These are phyloP conservation scores for Ophraella communa DNA, from an alignment of 2,888 invertebrate genomes.

Conservation along the genomic window DNA sequence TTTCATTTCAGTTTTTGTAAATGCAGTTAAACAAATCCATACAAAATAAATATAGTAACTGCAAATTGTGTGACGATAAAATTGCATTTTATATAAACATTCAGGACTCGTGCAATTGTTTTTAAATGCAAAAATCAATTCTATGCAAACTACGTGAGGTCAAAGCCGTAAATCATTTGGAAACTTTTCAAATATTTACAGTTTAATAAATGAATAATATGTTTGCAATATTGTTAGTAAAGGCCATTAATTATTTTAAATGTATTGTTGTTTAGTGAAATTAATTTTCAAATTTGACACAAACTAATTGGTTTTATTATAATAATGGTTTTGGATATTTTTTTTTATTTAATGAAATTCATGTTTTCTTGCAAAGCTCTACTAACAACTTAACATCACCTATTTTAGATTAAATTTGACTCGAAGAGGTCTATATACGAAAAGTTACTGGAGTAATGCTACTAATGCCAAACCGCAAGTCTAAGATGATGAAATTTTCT, in stretches of 20 bases:
- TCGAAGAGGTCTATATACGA: conserved; percentile 1
- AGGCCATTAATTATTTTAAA: not conserved
- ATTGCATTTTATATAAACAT: not conserved
- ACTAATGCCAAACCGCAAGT: conserved; percentile 18
- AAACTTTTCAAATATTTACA: not conserved
- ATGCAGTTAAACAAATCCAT: too few species aligned
- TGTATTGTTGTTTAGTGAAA: too few species aligned
- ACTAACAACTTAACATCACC: conserved; percentile 4
- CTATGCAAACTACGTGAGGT: not conserved
- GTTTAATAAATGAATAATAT: not conserved
- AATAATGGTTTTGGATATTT: not conserved
- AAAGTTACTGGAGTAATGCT: conserved; percentile 18
- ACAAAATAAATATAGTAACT: too few species aligned
- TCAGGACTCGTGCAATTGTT: not conserved
- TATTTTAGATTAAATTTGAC: conserved; percentile 13
- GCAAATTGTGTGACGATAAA: not conserved
- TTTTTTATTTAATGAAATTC: not conserved
- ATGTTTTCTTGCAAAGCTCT: not conserved
- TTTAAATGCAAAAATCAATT: conserved; percentile 11
- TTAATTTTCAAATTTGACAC: too few species aligned
- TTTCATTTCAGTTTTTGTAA: too few species aligned
- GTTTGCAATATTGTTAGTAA: not conserved
- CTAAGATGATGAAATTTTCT: conserved; percentile 36
- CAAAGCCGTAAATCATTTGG: not conserved
- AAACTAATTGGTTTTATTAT: too few species aligned